Percentiles rank a stretch among this genome's conserved stretches.
phyloP scores from a whole-genome alignment of 1,140 invertebrate genomes.

The Acyrthosiphon pisum region DNA sequence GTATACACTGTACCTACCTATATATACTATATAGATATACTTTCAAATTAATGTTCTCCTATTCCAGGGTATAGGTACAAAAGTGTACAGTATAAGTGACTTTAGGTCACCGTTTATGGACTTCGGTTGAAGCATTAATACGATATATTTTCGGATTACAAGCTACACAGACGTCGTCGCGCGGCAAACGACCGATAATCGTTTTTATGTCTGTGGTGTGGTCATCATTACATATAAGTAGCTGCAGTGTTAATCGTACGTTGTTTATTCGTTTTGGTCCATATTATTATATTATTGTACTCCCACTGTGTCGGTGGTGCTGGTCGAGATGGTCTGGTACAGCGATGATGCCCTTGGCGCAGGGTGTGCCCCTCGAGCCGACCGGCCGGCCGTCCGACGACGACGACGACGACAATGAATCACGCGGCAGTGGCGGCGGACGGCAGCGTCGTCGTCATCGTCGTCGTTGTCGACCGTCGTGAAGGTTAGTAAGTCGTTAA shows the following conservation, averaged over 20 bases:
- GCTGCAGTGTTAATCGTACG: background rate
- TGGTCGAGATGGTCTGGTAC: background rate
- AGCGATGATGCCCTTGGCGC: background rate
- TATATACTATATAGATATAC: too few relatives aligned
- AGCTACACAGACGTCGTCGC: too few relatives aligned
- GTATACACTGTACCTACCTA: too few relatives aligned
- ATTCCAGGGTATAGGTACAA: background rate
- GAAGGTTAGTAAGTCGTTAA: conserved; percentile 13
- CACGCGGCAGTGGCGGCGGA: background rate
- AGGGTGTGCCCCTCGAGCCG: conserved; percentile 40
- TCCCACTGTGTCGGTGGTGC: conserved; percentile 27
- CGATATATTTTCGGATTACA: too few relatives aligned
- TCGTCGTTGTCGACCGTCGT: background rate
- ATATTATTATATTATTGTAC: conserved; percentile 14
- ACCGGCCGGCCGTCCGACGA: background rate
- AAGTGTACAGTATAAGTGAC: background rate
- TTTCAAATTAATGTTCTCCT: too few relatives aligned
- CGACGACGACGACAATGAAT: conserved; percentile 35
- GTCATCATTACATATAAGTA: background rate
- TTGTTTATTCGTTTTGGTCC: background rate
- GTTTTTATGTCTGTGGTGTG: background rate
- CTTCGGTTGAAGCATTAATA: background rate
- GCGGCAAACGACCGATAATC: background rate
- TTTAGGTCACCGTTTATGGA: background rate
- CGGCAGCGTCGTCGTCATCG: background rate